A percentile compares a stretch with the other conserved stretches of the same genome.
These are phyloP conservation scores for Drosophila sulfurigaster DNA, from an alignment of 1,140 invertebrate species.

Conservation along the genomic window DNA sequence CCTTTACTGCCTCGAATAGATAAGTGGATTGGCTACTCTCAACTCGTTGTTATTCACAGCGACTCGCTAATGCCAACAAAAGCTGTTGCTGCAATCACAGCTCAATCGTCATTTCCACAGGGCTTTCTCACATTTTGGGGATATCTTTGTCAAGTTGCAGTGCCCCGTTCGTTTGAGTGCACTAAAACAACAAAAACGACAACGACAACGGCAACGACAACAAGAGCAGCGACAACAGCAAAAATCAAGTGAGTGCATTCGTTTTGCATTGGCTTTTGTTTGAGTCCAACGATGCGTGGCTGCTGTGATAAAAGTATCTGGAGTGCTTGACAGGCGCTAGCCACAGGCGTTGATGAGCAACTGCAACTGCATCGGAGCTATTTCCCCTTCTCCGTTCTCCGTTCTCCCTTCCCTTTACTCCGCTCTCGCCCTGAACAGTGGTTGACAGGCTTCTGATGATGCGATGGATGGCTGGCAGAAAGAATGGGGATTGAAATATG, in stretches of 20 bases:
- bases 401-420: no score
- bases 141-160: conserved; percentile 14
- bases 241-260: conserved; percentile 42
- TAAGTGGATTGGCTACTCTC: not conserved
- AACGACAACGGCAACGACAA: conserved; percentile 1
- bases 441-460: conserved; percentile 14
- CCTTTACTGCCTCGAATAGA: not conserved
- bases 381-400: conserved; percentile 1
- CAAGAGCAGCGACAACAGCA: conserved; percentile 3
- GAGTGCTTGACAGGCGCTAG: conserved; percentile 52
- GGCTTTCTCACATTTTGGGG: not conserved
- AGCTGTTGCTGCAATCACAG: not conserved
- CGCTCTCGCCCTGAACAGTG: not conserved
- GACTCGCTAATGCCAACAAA: not conserved
- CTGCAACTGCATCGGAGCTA: conserved; percentile 18
- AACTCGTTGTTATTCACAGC: not conserved
- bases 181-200: conserved; percentile 40
- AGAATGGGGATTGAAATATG: not conserved
- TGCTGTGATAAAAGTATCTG: conserved; percentile 74
- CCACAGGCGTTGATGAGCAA: conserved; percentile 40
- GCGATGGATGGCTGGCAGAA: not conserved
- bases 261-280: conserved; percentile 75
- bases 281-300: conserved; percentile 75
- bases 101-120: not conserved
- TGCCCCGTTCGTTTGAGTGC: conserved; percentile 55